Evolutionary conservation across 1,140 invertebrate genomes (phyloP), one percentile per base, ranked within the genome.

Genomic region (Heterodera schachtii): DNA sequence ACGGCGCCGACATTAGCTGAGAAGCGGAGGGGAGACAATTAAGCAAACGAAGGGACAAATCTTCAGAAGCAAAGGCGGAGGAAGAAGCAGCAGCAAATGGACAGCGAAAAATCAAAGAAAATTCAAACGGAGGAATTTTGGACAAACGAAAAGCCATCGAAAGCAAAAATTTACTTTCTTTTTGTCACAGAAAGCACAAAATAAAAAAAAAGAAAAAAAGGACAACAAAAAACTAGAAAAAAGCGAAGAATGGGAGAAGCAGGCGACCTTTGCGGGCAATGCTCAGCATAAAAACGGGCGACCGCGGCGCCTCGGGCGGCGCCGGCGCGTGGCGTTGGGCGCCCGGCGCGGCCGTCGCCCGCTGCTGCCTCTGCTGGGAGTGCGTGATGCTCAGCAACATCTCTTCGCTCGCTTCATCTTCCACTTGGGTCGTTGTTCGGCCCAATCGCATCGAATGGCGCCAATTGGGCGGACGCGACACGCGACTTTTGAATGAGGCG

Each of bases 401-500:
- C 4, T 71, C 69, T 7, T 4, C 69, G 41, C 41, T n/a, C 64
- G 57, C 49, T 21, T 76, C 49, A 21, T 78, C 57, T 3, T 78
- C 70, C 47, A 44, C 21, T 19, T 19, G 57, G 16, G 64, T 70
- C 70, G 19, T 19, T 21, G 21, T 16, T 19, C 64, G 21, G 31
- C 57, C 77, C 46, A 70, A 19, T 19, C 81, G 66, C 81, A 82
- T 82, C 16, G 81, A 82, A 57, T 81, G 81, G 3, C 69, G 69
- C 69, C 69, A 46, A 46, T 71, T 41, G 21, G 41, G 69, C 21
- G 60, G 70, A 43, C 81, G 81, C 9, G 64, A 69, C 9, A 81
- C 46, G 52, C 69, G 67, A 75, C 79, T 87, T 79, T 77, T 84
- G 44, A 86, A 80, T 21, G 86, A 86, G 31, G 87, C 78, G 16